Evolutionary conservation across 2,888 invertebrate species (phyloP).

Genomic region (Leptodirus hochenwartii): DNA sequence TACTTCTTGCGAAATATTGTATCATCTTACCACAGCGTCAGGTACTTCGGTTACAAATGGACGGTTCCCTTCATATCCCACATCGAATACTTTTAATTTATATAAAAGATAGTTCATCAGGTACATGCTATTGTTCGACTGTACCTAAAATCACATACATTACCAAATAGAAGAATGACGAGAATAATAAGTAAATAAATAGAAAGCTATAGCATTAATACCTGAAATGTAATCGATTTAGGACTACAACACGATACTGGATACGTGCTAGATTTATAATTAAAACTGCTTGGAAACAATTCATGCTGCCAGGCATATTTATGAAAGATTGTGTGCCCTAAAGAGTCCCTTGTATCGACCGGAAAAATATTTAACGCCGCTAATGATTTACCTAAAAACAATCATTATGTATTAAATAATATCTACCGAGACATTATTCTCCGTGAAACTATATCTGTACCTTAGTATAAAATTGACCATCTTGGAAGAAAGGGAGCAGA

Average conservation of each 20-base stretch:
- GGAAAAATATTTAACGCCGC: slow-evolving; percentile 30
- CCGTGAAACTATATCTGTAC: too few relatives aligned
- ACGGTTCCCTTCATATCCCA: slow-evolving; percentile 28
- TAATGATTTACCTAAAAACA: slow-evolving; percentile 32
- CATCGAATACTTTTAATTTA: slow-evolving; percentile 27
- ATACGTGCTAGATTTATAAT: slow-evolving; percentile 31
- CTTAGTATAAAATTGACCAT: too few relatives aligned
- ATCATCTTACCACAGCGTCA: too few relatives aligned
- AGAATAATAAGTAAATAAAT: too few relatives aligned
- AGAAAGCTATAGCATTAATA: slow-evolving; percentile 12
- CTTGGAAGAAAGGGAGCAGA: too few relatives aligned
- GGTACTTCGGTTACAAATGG: too few relatives aligned
- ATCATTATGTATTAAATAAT: too few relatives aligned
- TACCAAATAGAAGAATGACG: too few relatives aligned
- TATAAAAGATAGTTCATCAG: slow-evolving; percentile 33
- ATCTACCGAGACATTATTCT: too few relatives aligned
- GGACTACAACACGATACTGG: slow-evolving; percentile 34
- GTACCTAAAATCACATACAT: too few relatives aligned
- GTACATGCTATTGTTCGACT: slow-evolving; percentile 32
- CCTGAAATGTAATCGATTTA: slow-evolving; percentile 30
- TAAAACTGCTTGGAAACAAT: slow-evolving; percentile 26
- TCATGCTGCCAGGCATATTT: slow-evolving; percentile 29
- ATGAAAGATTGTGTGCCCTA: slow-evolving; percentile 32
- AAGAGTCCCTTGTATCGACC: slow-evolving; percentile 31
- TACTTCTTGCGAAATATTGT: too few relatives aligned